A percentile compares a stretch with the other conserved stretches of the same genome.
Evolutionary conservation across 1,140 invertebrate species (phyloP).

Genomic region (Tenebrio molitor): DNA sequence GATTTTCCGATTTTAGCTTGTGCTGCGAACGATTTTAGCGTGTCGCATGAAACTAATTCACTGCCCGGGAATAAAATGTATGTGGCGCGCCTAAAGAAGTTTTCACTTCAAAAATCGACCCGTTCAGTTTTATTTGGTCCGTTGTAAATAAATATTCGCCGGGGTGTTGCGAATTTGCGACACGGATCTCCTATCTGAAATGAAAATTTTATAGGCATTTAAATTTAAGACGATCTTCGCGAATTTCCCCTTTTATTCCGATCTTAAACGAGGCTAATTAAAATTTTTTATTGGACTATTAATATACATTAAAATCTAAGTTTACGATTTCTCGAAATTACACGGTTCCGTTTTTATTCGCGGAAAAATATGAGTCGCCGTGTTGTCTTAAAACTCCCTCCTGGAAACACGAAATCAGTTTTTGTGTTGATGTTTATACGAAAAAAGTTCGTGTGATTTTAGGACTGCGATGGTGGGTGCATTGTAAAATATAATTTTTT

Average conservation of each 20-base stretch:
- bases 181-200: not conserved
- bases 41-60: no score
- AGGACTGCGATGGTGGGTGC: not conserved
- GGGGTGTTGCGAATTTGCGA: no score
- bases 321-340: not conserved
- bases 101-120: no score
- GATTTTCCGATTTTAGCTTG: no score
- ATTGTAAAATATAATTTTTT: not conserved
- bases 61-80: no score
- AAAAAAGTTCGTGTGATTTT: not conserved
- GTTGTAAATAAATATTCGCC: not conserved
- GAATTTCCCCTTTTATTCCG: not conserved
- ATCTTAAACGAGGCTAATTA: constrained; percentile 1
- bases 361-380: no score
- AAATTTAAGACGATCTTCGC: constrained; percentile 9
- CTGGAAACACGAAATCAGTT: not conserved
- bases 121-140: no score
- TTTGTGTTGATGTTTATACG: not conserved
- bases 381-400: not conserved
- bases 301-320: constrained; percentile 5
- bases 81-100: no score
- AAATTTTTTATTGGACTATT: not conserved
- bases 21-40: no score
- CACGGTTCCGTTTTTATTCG: not conserved
- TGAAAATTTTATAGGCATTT: constrained; percentile 25